Evolutionary conservation across 1,140 invertebrate genomes (phyloP), one percentile per base, ranked within the genome.

Genomic region (Bombus affinis): DNA sequence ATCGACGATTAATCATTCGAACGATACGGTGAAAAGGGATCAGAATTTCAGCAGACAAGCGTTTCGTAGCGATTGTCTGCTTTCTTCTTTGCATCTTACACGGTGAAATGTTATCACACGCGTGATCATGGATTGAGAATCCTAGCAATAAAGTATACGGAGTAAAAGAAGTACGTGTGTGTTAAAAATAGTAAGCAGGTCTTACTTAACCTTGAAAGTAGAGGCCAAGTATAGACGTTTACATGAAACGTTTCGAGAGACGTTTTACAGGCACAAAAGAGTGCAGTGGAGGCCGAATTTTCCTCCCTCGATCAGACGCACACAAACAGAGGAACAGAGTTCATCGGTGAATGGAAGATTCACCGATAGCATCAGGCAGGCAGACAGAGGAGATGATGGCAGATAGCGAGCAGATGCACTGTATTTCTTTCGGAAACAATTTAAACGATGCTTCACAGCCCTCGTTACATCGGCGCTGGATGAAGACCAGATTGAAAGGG

Each of bases 391-490:
- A 32, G n/a, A 66, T 6, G 47, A 47, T 73, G 32, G 71, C 35
- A 32, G 74, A 65, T n/a, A 85, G 77, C 53, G 37, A 72, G 62
- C 72, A 37, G 47, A 66, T 44, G 62, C 53, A 72, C 78, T 78
- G 81, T 84, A 85, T 86, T 81, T 87, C 75, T 84, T 79, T 89
- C 76, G 88, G 88, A 92, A 92, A 92, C 90, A 91, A 92, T 92
- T 92, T 89, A 85, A 86, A 81, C 75, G 81, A 85, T 81, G 85
- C 85, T 37, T 59, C 37, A 32, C 57, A 73, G 84, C 75, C 22
- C 68, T 85, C 65, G 80, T 83, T 73, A 78, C 85, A 80, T 81
- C 87, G 85, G 75, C 87, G 79, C 39, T 65, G 83, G 65, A 25
- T 81, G 85, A 92, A 86, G 86, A 85, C 86, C 70, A 86, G 87